Conservation (phyloP, 2,113 vertebrate genomes). For the Gobio gobio region DNA sequence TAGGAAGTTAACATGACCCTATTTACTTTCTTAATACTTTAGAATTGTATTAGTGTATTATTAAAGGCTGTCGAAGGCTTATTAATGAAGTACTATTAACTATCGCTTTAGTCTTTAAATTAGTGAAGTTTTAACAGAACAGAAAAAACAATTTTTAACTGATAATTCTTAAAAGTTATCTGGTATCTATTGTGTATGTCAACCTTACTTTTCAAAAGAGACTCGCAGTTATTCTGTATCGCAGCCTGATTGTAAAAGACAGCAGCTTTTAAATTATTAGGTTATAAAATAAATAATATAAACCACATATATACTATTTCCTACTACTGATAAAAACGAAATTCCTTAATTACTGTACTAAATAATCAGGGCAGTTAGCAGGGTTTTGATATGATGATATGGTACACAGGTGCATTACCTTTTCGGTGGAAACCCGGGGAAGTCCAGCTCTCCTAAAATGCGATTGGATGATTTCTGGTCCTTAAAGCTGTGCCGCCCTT, state of each 20-base stretch:
- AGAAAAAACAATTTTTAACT: not conserved
- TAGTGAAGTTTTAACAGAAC: too few species aligned
- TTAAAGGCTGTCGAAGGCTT: not conserved
- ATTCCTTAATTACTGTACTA: not conserved
- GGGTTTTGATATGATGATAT: not conserved
- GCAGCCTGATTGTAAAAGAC: not conserved
- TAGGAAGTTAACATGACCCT: not conserved
- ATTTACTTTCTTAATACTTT: not conserved
- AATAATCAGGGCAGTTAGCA: not conserved
- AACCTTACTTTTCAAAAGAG: not conserved
- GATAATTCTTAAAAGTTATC: not conserved
- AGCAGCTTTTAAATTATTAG: not conserved
- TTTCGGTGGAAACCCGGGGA: conserved; percentile 98
- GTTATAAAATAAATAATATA: not conserved
- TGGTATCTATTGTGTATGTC: not conserved
- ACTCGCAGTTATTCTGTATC: not conserved
- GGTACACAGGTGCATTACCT: conserved; percentile 91
- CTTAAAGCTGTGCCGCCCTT: conserved; percentile 94
- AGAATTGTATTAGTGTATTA: not conserved
- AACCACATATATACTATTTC: too few species aligned
- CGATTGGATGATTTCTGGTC: conserved; percentile 99
- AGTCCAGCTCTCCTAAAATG: conserved; percentile 99
- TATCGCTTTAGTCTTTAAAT: too few species aligned
- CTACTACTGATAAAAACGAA: not conserved
- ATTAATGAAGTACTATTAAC: not conserved